Percentiles rank a stretch among this genome's conserved stretches.
phyloP scores from a whole-genome alignment of 2,113 vertebrate species.

The Marcusenius ussheri region DNA sequence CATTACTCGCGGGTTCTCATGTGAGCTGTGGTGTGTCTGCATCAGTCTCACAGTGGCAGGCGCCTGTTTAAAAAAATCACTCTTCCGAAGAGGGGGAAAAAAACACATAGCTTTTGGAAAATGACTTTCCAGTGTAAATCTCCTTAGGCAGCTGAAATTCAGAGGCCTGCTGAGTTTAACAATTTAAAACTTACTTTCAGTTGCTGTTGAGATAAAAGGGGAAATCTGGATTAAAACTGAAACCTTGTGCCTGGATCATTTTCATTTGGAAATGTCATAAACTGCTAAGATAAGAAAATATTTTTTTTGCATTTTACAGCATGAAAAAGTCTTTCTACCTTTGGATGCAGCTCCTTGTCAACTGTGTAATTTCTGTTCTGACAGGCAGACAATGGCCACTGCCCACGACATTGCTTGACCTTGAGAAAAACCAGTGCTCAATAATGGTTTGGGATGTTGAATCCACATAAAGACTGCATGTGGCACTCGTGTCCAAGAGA shows the following conservation, averaged over 20 bases:
- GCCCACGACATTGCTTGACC: constrained; percentile 16
- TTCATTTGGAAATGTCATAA: background rate
- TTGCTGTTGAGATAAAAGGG: background rate
- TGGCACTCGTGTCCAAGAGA: constrained; percentile 34
- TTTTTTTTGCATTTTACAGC: background rate
- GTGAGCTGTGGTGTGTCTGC: background rate
- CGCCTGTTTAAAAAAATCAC: background rate
- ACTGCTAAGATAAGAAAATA: background rate
- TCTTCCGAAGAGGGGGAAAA: background rate
- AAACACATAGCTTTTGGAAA: background rate
- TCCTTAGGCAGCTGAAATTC: background rate
- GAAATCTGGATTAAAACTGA: background rate
- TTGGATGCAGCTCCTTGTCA: background rate
- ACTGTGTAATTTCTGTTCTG: constrained; percentile 16
- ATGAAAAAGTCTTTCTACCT: background rate
- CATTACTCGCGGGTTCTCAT: background rate
- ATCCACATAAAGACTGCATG: constrained; percentile 22
- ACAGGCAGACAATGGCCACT: constrained; percentile 17
- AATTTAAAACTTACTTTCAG: background rate
- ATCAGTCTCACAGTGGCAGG: background rate
- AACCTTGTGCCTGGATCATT: background rate
- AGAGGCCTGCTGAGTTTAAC: background rate
- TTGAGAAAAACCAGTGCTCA: background rate
- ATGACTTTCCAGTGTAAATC: background rate
- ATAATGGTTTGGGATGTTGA: constrained; percentile 15